Base-by-base conservation (phyloP, 2,888 invertebrate genomes). In the Saturnia pavonia region DNA sequence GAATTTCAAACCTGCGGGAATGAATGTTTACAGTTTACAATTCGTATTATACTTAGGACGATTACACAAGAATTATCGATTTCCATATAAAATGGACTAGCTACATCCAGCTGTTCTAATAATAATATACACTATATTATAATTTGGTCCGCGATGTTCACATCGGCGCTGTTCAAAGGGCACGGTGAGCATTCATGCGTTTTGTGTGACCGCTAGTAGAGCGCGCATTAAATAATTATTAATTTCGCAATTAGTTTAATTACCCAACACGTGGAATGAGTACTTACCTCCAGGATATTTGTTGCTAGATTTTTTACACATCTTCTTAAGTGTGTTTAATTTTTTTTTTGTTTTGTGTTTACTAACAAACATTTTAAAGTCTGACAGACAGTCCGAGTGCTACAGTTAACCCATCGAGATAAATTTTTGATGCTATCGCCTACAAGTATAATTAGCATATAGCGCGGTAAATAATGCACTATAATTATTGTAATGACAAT, bases 161-260 rank as follows among this genome's bases (percentile, higher is more conserved):
- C 16, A 43, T 45, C 54, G 42, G 40, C n/a, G 16, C 73, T 77
- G 74, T 75, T 73, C 73, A 76, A 80, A 79, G 76, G 75, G 78
- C 73, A 76, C 70, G 75, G 67, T 74, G 74, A 65, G 72, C 75
- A 74, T 71, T 74, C 77, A 76, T 75, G 77, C 77, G 73, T 73
- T 78, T 73, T 76, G 73, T 75, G 72, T 75, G 69, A 68, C 73
- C 73, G 73, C 74, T 75, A 72, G 72, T 69, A 65, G 48, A 66
- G 69, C 71, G 72, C 75, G 78, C 75, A 76, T 80, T 76, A 79
- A 73, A 76, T 78, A 79, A 77, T 77, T 60, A 60, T 60, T 77
- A 75, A 77, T 81, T 75, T 74, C 69, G 71, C 76, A 74, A 80
- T 80, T 80, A 79, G 75, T 74, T 76, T 73, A 74, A 76, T 72